phyloP scores from a whole-genome alignment of 2,888 invertebrate genomes.

The Dryomyza anilis region DNA sequence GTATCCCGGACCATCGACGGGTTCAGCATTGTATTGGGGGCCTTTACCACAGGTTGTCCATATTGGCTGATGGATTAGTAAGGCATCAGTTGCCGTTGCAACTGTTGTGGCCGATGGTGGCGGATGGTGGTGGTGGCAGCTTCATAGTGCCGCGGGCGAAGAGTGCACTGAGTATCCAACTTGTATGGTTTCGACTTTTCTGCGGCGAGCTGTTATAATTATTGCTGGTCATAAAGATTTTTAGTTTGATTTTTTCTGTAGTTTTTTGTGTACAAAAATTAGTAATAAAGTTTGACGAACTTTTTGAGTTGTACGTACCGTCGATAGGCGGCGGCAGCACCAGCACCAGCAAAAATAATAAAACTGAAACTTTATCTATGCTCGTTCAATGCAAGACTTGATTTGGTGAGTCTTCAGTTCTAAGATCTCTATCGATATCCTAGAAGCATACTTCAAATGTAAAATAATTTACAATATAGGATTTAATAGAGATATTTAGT shows the following conservation, averaged over 20 bases:
- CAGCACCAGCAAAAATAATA: background rate
- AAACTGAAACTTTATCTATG: constrained; percentile 8
- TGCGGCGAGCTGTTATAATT: constrained; percentile 21
- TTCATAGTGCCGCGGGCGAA: no score
- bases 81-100: no score
- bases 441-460: background rate
- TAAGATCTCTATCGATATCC: no score
- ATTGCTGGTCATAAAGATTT: constrained; percentile 19
- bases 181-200: constrained; percentile 1
- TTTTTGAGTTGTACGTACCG: background rate
- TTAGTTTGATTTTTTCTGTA: background rate
- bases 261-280: background rate
- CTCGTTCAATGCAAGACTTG: background rate
- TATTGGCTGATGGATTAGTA: constrained; percentile 12
- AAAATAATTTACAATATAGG: background rate
- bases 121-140: no score
- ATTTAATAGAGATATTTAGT: no score
- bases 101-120: no score
- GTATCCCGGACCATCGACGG: background rate
- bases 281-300: constrained; percentile 15
- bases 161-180: no score
- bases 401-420: no score
- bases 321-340: background rate
- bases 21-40: background rate
- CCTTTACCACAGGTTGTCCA: background rate